These are phyloP conservation scores for Daphoenositta chrysoptera DNA, from an alignment of 2,113 vertebrate genomes.

Conservation along the genomic window DNA sequence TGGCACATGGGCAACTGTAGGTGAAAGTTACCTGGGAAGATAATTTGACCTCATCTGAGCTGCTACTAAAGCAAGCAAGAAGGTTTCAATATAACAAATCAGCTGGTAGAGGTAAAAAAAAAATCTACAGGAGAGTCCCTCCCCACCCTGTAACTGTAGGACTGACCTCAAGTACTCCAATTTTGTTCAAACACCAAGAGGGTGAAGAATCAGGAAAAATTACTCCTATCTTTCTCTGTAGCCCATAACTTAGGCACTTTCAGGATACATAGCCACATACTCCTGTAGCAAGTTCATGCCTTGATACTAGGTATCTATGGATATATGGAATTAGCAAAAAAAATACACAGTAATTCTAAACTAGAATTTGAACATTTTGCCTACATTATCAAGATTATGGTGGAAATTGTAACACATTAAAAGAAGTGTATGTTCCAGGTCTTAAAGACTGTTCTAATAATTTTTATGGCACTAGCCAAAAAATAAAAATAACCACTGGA, in stretches of 20 bases:
- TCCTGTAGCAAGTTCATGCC: background rate
- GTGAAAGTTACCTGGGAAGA: background rate
- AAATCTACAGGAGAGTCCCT: background rate
- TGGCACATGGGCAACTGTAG: background rate
- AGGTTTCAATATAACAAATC: background rate
- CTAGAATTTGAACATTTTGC: background rate
- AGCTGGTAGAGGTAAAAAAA: background rate
- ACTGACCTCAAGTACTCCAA: background rate
- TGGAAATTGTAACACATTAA: background rate
- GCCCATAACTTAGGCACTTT: background rate
- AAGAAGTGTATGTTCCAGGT: background rate
- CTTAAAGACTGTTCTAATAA: background rate
- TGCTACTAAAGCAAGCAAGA: background rate
- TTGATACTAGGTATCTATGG: background rate
- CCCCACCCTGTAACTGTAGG: background rate
- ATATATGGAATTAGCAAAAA: background rate
- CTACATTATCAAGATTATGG: background rate
- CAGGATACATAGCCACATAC: background rate
- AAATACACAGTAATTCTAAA: background rate
- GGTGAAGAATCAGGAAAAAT: background rate
- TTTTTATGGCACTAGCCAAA: background rate
- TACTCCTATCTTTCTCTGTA: background rate
- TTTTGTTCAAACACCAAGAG: background rate
- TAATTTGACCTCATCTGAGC: background rate
- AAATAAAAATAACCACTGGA: background rate